Evolutionary conservation across 1,140 invertebrate species (phyloP).

Genomic region (Pogonomyrmex californicus): DNA sequence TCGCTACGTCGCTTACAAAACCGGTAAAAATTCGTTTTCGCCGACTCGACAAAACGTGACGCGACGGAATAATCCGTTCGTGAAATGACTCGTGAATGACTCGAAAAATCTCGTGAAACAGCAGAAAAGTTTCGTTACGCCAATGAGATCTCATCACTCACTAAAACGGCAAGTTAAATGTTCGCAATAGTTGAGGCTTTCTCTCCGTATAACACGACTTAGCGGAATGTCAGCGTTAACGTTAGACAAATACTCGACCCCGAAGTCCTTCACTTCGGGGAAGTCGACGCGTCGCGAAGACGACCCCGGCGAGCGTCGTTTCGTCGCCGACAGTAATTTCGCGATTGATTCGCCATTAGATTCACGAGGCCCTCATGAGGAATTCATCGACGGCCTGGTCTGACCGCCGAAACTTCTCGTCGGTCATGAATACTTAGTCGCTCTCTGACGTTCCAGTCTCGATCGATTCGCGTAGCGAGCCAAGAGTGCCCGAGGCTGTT

Average conservation of each 20-base stretch:
- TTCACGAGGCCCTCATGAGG: constrained; percentile 68
- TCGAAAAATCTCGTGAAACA: neutral
- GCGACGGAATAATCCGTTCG: neutral
- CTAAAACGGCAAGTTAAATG: constrained; percentile 12
- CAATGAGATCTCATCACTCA: neutral
- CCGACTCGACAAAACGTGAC: neutral
- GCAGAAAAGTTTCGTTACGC: neutral
- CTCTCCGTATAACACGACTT: neutral
- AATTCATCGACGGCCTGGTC: constrained; percentile 63
- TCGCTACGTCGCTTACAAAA: constrained; percentile 8
- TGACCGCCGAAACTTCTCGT: constrained; percentile 53
- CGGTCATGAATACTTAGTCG: constrained; percentile 64
- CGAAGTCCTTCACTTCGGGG: neutral
- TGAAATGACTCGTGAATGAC: neutral
- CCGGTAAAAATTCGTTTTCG: neutral
- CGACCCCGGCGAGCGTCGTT: constrained; percentile 26
- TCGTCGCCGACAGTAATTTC: constrained; percentile 46
- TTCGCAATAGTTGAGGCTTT: neutral
- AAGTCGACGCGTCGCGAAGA: neutral
- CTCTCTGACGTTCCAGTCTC: constrained; percentile 58
- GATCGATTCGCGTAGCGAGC: constrained; percentile 69
- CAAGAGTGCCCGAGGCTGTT: constrained; percentile 67
- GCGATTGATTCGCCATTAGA: constrained; percentile 68
- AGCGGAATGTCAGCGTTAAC: neutral
- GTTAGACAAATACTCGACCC: neutral